phyloP scores from a whole-genome alignment of 2,888 invertebrate species.

The Oeneis ivallda region DNA sequence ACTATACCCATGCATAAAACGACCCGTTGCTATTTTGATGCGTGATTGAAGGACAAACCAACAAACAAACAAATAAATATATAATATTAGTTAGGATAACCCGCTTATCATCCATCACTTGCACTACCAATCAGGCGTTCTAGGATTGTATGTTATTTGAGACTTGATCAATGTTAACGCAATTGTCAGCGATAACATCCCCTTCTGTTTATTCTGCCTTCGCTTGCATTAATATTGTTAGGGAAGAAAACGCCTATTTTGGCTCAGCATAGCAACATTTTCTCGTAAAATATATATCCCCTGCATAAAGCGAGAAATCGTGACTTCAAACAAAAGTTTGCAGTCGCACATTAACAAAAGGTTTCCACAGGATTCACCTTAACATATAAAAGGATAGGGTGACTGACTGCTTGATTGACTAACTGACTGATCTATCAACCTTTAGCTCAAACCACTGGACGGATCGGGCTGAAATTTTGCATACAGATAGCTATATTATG shows the following conservation, averaged over 20 bases:
- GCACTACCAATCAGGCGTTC: slow-evolving; percentile 17
- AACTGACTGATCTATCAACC: too few relatives aligned
- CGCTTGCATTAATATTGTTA: slow-evolving; percentile 29
- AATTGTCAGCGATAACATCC: slow-evolving; percentile 45
- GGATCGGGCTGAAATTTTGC: too few relatives aligned
- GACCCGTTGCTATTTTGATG: too few relatives aligned
- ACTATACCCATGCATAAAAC: too few relatives aligned
- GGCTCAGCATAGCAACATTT: not conserved
- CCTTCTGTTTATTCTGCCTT: slow-evolving; percentile 30
- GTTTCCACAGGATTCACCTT: not conserved
- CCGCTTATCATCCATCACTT: slow-evolving; percentile 21
- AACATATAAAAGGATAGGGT: too few relatives aligned
- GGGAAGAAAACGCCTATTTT: not conserved
- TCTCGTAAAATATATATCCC: not conserved
- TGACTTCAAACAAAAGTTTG: not conserved
- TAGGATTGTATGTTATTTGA: slow-evolving; percentile 51
- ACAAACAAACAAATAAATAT: too few relatives aligned
- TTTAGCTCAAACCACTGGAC: too few relatives aligned
- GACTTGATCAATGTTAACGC: slow-evolving; percentile 54
- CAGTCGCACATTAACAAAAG: not conserved
- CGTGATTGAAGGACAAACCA: too few relatives aligned
- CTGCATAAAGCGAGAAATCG: not conserved
- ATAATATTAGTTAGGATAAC: too few relatives aligned
- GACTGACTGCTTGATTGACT: too few relatives aligned
- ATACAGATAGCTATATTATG: too few relatives aligned